Percentiles rank a stretch among this genome's conserved stretches.
phyloP scores from a whole-genome alignment of 2,888 invertebrate genomes.

The Junonia oenone region DNA sequence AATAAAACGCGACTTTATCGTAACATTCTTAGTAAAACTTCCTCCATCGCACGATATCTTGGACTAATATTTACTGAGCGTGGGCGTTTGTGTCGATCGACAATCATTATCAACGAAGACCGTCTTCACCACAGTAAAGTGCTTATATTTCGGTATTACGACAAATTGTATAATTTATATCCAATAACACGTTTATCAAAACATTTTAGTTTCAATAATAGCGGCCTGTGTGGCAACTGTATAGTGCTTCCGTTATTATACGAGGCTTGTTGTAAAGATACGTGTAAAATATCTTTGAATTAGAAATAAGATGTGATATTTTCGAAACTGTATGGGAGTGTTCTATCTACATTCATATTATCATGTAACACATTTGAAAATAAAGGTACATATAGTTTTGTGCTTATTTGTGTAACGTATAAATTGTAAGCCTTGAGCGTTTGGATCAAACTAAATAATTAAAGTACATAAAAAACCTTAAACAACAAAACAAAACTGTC shows the following conservation, averaged over 20 bases:
- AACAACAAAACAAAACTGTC: slow-evolving; percentile 8
- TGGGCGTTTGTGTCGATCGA: slow-evolving; percentile 63
- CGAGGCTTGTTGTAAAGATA: not conserved
- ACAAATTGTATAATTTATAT: slow-evolving; percentile 35
- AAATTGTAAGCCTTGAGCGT: no score
- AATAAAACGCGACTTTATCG: slow-evolving; percentile 57
- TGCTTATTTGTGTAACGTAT: no score
- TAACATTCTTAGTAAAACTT: slow-evolving; percentile 53
- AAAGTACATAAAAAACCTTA: not conserved
- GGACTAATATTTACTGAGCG: slow-evolving; percentile 68
- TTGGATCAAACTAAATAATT: not conserved
- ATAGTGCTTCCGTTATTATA: slow-evolving; percentile 7
- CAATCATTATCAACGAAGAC: slow-evolving; percentile 58
- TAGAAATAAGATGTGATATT: not conserved
- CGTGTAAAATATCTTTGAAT: not conserved
- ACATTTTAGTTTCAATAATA: slow-evolving; percentile 21
- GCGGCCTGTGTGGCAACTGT: slow-evolving; percentile 24
- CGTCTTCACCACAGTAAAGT: slow-evolving; percentile 43
- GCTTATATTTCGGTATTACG: slow-evolving; percentile 41
- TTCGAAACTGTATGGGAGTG: no score
- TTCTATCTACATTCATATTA: no score
- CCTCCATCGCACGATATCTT: slow-evolving; percentile 48
- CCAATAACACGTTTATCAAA: slow-evolving; percentile 33
- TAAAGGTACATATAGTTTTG: no score
- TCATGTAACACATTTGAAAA: no score